Base-by-base conservation (phyloP, 1,140 invertebrate species). In the Stegodyphus dumicola region DNA sequence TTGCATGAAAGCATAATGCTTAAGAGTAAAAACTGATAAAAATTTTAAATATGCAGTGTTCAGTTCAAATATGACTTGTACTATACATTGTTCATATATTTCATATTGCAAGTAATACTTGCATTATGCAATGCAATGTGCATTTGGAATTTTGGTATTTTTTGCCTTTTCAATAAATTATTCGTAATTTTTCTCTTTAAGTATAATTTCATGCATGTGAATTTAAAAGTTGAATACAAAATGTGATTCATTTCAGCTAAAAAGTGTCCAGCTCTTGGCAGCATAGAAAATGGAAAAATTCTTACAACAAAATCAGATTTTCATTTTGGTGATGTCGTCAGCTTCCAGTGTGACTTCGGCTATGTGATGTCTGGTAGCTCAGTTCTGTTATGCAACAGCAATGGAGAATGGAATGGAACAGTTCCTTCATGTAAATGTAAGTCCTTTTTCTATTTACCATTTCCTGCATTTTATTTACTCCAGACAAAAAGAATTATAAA, bases 331-430 rank as follows among this genome's bases (percentile, higher is more conserved):
- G 97, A 98, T 90, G 91, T 96, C 51, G 94, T 98, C 0, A 94
- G 93, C 85, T 99, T 99, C 92, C 95, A 97, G 89, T 99, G 98
- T 90, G 94, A 98, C 88, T 98, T 99, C 91, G 98, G 98, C 15
- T 98, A 96, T 90, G 94, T 97, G 6, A 94, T 98, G 92, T 93
- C 94, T 86, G 97, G 97, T 73, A 94, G 95, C 66, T 78, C 85
- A 0, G 93, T 94, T 48, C 91, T 99, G 6, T 91, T 96, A 56
- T 99, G 98, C 91, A 95, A 95, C 10, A 96, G 96, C 64, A 94
- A 93, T 90, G 98, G 97, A 70, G 93, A 93, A 64, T 99, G 98
- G 98, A 98, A 98, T 91, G 96, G 96, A 88, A 95, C 95, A 13
- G 93, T 95, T 53, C 98, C 98, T 5, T 94, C 96, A 91, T 99